phyloP scores from a whole-genome alignment of 2,888 invertebrate genomes.

The Plagodis pulveraria region DNA sequence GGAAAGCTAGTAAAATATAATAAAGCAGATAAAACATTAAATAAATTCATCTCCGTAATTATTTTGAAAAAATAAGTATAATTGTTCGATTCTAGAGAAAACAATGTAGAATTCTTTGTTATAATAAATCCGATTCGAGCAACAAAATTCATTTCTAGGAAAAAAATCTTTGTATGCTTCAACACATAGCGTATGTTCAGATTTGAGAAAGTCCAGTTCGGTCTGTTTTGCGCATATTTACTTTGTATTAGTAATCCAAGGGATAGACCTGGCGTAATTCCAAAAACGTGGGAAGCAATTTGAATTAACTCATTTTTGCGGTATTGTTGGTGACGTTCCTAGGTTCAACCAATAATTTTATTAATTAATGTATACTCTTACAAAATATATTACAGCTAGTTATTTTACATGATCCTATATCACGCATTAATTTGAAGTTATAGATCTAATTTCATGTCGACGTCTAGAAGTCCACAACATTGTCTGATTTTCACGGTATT shows the following conservation, averaged over 20 bases:
- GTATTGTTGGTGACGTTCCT: conserved; percentile 12
- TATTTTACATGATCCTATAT: too few species aligned
- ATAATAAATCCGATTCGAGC: conserved; percentile 14
- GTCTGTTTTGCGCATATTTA: conserved; percentile 4
- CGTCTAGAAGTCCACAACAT: too few species aligned
- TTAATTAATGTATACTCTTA: not conserved
- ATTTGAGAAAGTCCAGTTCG: conserved; percentile 6
- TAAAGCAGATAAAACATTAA: too few species aligned
- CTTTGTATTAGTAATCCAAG: conserved; percentile 18
- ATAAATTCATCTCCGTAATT: not conserved
- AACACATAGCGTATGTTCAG: too few species aligned
- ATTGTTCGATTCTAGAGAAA: not conserved
- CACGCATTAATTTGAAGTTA: not conserved
- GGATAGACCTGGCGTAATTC: conserved; percentile 19
- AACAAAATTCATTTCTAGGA: conserved; percentile 14
- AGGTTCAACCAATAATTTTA: not conserved
- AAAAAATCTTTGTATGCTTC: conserved; percentile 4
- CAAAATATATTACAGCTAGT: not conserved
- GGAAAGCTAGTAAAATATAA: too few species aligned
- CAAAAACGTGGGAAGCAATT: conserved; percentile 17
- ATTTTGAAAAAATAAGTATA: conserved; percentile 1
- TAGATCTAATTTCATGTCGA: too few species aligned
- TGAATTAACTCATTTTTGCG: conserved; percentile 13
- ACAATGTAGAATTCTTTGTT: conserved; percentile 16
- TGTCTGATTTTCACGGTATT: too few species aligned